A percentile compares a stretch with the other conserved stretches of the same genome.
These are phyloP conservation scores for Uria aalge DNA, from an alignment of 2,113 vertebrate species.

Conservation along the genomic window DNA sequence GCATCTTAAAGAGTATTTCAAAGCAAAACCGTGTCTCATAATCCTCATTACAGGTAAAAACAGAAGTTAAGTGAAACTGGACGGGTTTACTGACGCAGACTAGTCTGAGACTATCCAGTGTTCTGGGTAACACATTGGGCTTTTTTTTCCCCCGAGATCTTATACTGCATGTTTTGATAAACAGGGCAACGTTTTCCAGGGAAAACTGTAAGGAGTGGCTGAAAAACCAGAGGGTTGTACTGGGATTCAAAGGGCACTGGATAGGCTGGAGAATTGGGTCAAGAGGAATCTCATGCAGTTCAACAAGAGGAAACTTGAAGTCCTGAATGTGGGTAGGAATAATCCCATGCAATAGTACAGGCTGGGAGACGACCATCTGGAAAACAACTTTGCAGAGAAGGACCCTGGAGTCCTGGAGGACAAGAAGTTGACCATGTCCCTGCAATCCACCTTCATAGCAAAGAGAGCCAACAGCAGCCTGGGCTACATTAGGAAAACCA, in stretches of 20 bases:
- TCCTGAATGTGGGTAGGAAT: background rate
- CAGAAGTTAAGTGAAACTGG: background rate
- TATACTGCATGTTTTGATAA: background rate
- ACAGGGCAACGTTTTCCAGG: background rate
- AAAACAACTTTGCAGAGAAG: background rate
- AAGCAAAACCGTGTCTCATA: background rate
- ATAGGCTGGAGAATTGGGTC: background rate
- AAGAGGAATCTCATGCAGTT: background rate
- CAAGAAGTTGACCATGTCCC: background rate
- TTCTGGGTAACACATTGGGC: accelerated
- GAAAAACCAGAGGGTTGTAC: background rate
- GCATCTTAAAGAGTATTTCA: background rate
- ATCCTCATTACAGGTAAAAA: background rate
- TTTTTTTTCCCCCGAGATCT: background rate
- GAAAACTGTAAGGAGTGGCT: background rate
- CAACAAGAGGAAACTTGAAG: background rate
- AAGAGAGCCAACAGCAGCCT: background rate
- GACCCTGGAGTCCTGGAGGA: background rate
- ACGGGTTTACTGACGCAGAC: background rate
- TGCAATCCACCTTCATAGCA: background rate
- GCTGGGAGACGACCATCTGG: background rate
- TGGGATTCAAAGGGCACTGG: background rate
- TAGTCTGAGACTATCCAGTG: background rate
- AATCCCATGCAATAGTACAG: background rate
- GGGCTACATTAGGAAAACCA: background rate